A percentile compares a stretch with the other conserved stretches of the same genome.
Conservation (phyloP, 2,888 invertebrate species). For the Baccha elongata region DNA sequence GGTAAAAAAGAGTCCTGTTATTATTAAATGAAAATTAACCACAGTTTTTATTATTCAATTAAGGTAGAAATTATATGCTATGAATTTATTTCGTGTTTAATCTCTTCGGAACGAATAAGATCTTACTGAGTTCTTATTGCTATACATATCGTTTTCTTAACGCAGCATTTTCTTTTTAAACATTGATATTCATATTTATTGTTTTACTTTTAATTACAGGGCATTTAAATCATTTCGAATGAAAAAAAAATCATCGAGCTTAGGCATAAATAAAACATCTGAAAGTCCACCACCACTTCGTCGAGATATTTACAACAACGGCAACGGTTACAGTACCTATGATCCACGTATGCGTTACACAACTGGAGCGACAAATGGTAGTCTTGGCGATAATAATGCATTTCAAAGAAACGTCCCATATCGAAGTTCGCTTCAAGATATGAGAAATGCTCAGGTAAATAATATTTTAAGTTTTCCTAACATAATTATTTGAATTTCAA, state of each 20-base stretch:
- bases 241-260: conserved; percentile 81
- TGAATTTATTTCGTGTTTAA: too few relatives aligned
- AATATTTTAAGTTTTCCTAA: not conserved
- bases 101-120: too few relatives aligned
- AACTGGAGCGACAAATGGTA: conserved; percentile 69
- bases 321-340: conserved; percentile 76
- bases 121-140: too few relatives aligned
- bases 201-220: conserved; percentile 75
- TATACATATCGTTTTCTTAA: too few relatives aligned
- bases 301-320: conserved; percentile 72
- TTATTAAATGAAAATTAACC: too few relatives aligned
- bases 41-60: too few relatives aligned
- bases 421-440: conserved; percentile 80
- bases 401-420: conserved; percentile 78
- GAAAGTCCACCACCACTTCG: conserved; percentile 81
- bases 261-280: conserved; percentile 82
- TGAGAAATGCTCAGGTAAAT: conserved; percentile 77
- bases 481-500: not conserved
- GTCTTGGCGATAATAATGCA: conserved; percentile 65
- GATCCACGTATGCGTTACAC: conserved; percentile 77
- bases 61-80: too few relatives aligned
- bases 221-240: conserved; percentile 80
- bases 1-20: too few relatives aligned
- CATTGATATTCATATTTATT: too few relatives aligned
- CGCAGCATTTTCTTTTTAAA: too few relatives aligned